Base-by-base conservation (phyloP, 2,113 vertebrate genomes). In the Scortum barcoo region DNA sequence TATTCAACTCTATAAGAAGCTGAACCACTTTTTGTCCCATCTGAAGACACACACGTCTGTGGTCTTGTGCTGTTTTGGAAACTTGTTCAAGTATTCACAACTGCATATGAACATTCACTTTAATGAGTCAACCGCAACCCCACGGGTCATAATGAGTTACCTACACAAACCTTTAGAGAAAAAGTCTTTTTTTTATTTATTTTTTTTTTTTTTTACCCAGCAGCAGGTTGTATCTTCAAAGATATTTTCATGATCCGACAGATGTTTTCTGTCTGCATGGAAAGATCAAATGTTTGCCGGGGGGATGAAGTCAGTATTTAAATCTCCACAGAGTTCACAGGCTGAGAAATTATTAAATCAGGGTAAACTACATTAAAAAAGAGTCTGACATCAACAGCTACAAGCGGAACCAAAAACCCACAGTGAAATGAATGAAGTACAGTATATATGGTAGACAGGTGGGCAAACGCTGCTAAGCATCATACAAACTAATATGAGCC, bases 281-380 rank as follows among this genome's bases (percentile, higher is more conserved):
- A 44, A 54, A 36, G 62, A 79, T 62, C 14, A 56, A 16, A 44
- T 42, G 17, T 73, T 78, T 24, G 28, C 81, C 48, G 1, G 19
- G 14, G 63, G 65, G n/a, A n/a, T 19, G 20, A 65, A 76, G 36
- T 12, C n/a, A 3, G 19, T 53, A 36, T 44, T 30, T 44, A 28
- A 72, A 62, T 69, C 48, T 62, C n/a, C 61, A 60, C 30, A 9
- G 80, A 22, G 30, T 53, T 9, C 7, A 2, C 13, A 24, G 42
- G 17, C 20, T n/a, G 1, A 19, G 4, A 36, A 26, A 46, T 67
- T 5, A 57, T 70, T 57, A 8, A 71, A 76, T 61, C 8, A n/a
- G 24, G 14, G 22, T 17, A 4, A 53, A 7, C 71, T 51, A 6
- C 20, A 14, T 75, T 7, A 46, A 40, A 66, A 50, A 30, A 4